Base-by-base conservation (phyloP, 2,797 vertebrate species). In the Cyprinodon diabolis region DNA sequence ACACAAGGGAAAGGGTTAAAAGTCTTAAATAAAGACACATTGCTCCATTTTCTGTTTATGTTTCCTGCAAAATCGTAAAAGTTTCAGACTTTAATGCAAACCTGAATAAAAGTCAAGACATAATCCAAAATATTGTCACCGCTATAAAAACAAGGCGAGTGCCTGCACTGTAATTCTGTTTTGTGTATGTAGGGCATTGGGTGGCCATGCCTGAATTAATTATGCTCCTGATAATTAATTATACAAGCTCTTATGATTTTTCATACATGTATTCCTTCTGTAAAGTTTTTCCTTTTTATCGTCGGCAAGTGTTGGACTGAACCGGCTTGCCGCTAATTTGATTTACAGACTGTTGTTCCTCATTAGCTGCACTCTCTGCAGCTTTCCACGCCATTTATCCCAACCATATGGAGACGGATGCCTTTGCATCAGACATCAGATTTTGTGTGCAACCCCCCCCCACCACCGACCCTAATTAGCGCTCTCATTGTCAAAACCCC, bases 351-450 rank as follows among this genome's bases (percentile, higher is more conserved):
- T 5, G 74, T 70, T 66, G 82, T 66, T 87, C 23, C 84, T 90
- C 85, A 89, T 91, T 89, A 91, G 79, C 75, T 19, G 80, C 78
- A 75, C 77, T 67, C 76, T 71, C 76, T 66, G 74, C 56, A 74
- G 83, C 85, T 89, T 89, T 84, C 80, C 86, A 71, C 56, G 49
- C 79, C 81, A 86, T 88, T 90, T 85, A 85, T 81, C 76, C 60
- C 62, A 37, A 62, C 77, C 88, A 75, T 87, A 89, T 69, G 70
- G 87, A 87, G 84, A 81, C 43, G 40, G 85, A 93, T 93, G 91
- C 90, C 89, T 85, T 70, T 76, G 89, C 90, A 88, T 90, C 81
- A 89, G 86, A 80, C 88, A 75, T 76, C 82, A 89, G 80, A 79
- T 72, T 72, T 69, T 58, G 74, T 13, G 8, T 68, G 74, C 25